These are phyloP conservation scores for Catonia carolina DNA, from an alignment of 2,888 invertebrate genomes.

Conservation along the genomic window DNA sequence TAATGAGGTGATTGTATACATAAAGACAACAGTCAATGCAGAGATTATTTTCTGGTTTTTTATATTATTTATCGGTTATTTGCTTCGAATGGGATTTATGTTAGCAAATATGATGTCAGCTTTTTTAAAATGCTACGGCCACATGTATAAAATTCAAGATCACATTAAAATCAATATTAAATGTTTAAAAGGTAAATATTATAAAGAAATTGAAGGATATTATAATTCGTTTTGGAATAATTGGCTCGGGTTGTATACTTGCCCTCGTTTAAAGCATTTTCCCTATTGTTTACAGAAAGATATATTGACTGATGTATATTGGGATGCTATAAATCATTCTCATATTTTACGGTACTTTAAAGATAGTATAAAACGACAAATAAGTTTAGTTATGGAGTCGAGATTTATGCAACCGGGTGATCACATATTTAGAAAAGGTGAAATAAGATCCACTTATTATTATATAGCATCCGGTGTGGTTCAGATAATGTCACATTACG, in stretches of 20 bases:
- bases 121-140: not conserved
- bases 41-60: not conserved
- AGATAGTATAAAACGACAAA: not conserved
- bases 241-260: not conserved
- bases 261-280: not conserved
- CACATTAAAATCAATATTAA: not conserved
- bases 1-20: not conserved
- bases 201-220: slow-evolving; percentile 1
- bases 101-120: not conserved
- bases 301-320: not conserved
- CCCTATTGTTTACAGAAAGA: slow-evolving; percentile 5
- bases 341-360: not conserved
- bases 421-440: slow-evolving; percentile 5
- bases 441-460: not conserved
- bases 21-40: not conserved
- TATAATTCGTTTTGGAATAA: slow-evolving; percentile 4
- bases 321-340: slow-evolving; percentile 5
- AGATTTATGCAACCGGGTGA: slow-evolving; percentile 6
- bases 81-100: not conserved
- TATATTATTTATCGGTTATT: not conserved
- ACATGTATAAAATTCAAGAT: slow-evolving; percentile 1
- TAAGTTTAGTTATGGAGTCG: slow-evolving; percentile 2
- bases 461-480: slow-evolving; percentile 1
- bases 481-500: slow-evolving; percentile 2
- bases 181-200: not conserved